Conservation (phyloP, 2,113 vertebrate genomes). For the Choloepus hoffmanni region DNA sequence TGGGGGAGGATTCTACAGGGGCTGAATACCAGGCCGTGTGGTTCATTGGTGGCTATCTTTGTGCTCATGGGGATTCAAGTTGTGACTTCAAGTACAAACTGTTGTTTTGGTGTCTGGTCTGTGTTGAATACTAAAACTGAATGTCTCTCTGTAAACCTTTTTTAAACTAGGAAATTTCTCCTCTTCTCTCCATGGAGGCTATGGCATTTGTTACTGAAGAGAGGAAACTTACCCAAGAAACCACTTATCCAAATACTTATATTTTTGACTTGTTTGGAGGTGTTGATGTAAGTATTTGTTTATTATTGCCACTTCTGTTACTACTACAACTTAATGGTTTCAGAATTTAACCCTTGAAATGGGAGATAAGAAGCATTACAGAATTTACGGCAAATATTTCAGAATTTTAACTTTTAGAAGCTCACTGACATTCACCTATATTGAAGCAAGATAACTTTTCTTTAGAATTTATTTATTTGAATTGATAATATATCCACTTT, state of each 20-base stretch:
- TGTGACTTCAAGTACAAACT: slow-evolving; percentile 14
- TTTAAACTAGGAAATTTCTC: slow-evolving; percentile 92
- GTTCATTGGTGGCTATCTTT: neutral
- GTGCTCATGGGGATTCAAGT: neutral
- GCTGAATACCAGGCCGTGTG: neutral
- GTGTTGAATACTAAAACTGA: slow-evolving; percentile 43
- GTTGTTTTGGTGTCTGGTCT: slow-evolving; percentile 43
- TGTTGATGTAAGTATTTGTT: slow-evolving; percentile 94
- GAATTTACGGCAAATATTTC: slow-evolving; percentile 43
- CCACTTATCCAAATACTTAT: slow-evolving; percentile 96
- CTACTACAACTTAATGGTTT: slow-evolving; percentile 25
- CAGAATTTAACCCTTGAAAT: slow-evolving; percentile 59
- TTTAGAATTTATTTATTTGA: slow-evolving; percentile 20
- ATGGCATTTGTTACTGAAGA: slow-evolving; percentile 99
- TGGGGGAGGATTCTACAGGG: neutral
- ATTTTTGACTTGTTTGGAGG: slow-evolving; percentile 99
- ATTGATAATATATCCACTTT: neutral
- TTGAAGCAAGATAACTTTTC: slow-evolving; percentile 37
- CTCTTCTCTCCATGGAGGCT: slow-evolving; percentile 98
- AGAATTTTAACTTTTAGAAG: slow-evolving; percentile 53
- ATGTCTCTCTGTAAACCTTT: slow-evolving; percentile 27
- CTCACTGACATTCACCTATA: neutral
- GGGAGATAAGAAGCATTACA: neutral
- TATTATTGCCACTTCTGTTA: neutral
- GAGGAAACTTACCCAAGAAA: slow-evolving; percentile 95